These are phyloP conservation scores for Agrotis clavis DNA, from an alignment of 2,888 invertebrate genomes.

Conservation along the genomic window DNA sequence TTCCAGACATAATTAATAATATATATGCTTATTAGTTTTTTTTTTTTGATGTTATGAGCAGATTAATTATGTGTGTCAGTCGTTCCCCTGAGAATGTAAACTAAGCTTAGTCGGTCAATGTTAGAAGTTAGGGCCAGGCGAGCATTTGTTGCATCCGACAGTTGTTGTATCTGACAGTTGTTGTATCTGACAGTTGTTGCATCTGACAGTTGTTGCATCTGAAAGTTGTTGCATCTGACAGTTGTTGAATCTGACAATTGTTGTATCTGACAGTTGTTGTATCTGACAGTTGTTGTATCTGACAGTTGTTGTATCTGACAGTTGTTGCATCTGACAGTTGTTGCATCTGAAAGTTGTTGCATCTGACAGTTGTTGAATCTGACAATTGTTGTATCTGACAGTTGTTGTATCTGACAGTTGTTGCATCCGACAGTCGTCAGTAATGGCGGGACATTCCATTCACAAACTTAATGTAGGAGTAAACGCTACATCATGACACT, in stretches of 20 bases:
- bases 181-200: too few species aligned
- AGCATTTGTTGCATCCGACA: slow-evolving; percentile 75
- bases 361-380: slow-evolving; percentile 31
- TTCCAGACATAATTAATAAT: neutral
- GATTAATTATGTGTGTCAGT: slow-evolving; percentile 23
- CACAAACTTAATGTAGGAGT: slow-evolving; percentile 76
- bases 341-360: slow-evolving; percentile 74
- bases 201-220: too few species aligned
- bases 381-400: slow-evolving; percentile 72
- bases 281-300: slow-evolving; percentile 58
- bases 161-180: too few species aligned
- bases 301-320: too few species aligned
- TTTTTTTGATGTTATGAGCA: too few species aligned
- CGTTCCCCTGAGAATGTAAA: slow-evolving; percentile 59
- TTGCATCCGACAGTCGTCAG: slow-evolving; percentile 58
- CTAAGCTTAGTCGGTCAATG: slow-evolving; percentile 79
- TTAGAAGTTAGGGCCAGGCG: slow-evolving; percentile 79
- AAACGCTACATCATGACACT: slow-evolving; percentile 80
- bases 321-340: too few species aligned
- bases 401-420: slow-evolving; percentile 69
- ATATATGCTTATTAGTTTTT: too few species aligned
- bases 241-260: slow-evolving; percentile 68
- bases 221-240: slow-evolving; percentile 72
- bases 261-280: slow-evolving; percentile 52
- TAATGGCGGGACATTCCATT: slow-evolving; percentile 84